Conservation (phyloP, 1,140 invertebrate species). For the Microplitis demolitor region DNA sequence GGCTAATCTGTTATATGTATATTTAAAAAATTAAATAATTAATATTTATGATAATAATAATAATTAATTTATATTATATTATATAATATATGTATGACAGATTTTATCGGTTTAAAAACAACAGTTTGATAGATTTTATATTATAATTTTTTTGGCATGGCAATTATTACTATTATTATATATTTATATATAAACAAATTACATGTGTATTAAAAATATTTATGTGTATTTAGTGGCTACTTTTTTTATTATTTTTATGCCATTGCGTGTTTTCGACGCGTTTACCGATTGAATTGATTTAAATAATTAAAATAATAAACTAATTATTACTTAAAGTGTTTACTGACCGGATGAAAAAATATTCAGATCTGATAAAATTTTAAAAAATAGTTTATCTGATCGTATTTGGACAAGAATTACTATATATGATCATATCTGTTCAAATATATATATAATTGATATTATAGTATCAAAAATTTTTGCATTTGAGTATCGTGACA, state of each 20-base stretch:
- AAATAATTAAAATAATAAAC: no score
- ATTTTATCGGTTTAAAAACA: constrained; percentile 37
- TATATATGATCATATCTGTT: no score
- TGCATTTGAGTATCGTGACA: no score
- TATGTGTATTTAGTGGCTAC: constrained; percentile 26
- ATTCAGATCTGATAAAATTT: no score
- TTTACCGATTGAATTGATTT: neutral
- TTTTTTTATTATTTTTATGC: neutral
- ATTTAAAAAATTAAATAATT: no score
- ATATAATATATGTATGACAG: constrained; percentile 33
- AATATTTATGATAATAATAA: neutral
- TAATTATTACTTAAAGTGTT: no score
- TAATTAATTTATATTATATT: neutral
- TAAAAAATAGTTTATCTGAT: no score
- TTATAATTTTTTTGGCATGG: constrained; percentile 51
- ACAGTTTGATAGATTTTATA: constrained; percentile 45
- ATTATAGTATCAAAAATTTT: no score
- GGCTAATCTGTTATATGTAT: constrained; percentile 49
- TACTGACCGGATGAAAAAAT: no score
- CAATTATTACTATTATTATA: constrained; percentile 36
- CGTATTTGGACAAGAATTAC: no score
- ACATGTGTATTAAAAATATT: constrained; percentile 29
- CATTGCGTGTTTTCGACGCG: constrained; percentile 5
- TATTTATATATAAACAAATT: constrained; percentile 24
- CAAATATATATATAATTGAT: no score